These are phyloP conservation scores for Dendrophyllia cribrosa DNA, from an alignment of 64 coral and sea anemone species.

Conservation along the genomic window DNA sequence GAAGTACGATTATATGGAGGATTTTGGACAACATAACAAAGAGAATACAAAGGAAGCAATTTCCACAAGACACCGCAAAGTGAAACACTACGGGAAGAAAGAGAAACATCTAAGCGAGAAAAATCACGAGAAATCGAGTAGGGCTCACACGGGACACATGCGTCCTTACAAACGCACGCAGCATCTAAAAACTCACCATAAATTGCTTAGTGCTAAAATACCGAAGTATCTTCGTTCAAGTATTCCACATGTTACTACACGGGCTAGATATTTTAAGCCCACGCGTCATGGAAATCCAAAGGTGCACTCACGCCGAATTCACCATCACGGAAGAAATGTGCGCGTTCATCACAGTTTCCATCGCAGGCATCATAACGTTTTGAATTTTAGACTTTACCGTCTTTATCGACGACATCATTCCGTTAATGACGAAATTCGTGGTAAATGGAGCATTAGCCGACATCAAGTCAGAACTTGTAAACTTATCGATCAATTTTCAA, in stretches of 20 bases:
- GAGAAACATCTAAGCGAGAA: neutral
- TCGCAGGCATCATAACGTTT: conserved; percentile 28
- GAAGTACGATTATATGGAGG: neutral
- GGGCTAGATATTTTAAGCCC: no score
- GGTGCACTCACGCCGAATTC: neutral
- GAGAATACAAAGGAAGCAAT: neutral
- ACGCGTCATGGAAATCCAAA: neutral
- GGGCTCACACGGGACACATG: neutral
- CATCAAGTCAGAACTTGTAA: conserved; percentile 71
- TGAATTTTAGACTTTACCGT: conserved; percentile 76
- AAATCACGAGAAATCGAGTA: neutral
- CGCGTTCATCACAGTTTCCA: neutral
- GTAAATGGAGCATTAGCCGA: conserved; percentile 71
- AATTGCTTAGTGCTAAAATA: no score
- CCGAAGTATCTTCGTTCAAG: no score
- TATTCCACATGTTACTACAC: no score
- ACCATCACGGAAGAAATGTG: neutral
- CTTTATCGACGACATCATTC: conserved; percentile 77
- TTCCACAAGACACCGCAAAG: neutral
- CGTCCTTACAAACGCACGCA: neutral
- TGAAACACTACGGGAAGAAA: neutral
- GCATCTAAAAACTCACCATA: no score
- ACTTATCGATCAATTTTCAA: conserved; percentile 65
- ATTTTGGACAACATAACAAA: neutral
- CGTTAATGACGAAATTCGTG: conserved; percentile 82